phyloP scores from a whole-genome alignment of 2,888 invertebrate genomes.

The Enoplolaimus lenunculus region DNA sequence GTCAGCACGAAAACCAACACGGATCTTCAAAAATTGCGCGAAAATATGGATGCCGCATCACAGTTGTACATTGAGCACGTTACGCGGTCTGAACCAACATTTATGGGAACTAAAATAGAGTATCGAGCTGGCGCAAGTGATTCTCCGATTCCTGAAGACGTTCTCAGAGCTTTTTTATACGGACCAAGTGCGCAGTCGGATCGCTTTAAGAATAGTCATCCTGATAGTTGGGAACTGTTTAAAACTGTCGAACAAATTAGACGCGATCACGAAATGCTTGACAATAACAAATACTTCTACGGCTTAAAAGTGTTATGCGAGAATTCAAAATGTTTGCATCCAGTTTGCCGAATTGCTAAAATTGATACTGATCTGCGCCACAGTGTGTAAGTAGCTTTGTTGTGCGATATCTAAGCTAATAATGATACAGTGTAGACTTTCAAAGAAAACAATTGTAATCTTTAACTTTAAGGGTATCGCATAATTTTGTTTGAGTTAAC shows the following conservation, averaged over 20 bases:
- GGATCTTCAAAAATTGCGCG: background rate
- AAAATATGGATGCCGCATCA: background rate
- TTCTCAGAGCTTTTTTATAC: background rate
- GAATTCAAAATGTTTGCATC: too few relatives aligned
- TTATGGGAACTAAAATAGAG: background rate
- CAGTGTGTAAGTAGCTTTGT: too few relatives aligned
- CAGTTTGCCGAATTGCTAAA: too few relatives aligned
- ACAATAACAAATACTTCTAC: background rate
- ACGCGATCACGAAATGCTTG: background rate
- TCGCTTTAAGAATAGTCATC: background rate
- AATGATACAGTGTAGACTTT: too few relatives aligned
- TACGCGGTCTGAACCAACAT: too few relatives aligned
- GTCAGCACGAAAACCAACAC: background rate
- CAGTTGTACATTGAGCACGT: background rate
- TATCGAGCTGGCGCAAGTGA: background rate
- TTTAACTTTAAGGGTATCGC: too few relatives aligned
- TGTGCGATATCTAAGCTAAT: too few relatives aligned
- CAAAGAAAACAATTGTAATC: too few relatives aligned
- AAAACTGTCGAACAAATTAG: background rate
- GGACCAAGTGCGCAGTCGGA: background rate
- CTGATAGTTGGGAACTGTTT: background rate
- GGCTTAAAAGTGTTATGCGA: too few relatives aligned
- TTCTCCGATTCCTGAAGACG: background rate
- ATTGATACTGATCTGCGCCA: too few relatives aligned
- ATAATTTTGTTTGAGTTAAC: too few relatives aligned